Conservation (phyloP, 2,888 invertebrate genomes). For the Eudemis profundana region DNA sequence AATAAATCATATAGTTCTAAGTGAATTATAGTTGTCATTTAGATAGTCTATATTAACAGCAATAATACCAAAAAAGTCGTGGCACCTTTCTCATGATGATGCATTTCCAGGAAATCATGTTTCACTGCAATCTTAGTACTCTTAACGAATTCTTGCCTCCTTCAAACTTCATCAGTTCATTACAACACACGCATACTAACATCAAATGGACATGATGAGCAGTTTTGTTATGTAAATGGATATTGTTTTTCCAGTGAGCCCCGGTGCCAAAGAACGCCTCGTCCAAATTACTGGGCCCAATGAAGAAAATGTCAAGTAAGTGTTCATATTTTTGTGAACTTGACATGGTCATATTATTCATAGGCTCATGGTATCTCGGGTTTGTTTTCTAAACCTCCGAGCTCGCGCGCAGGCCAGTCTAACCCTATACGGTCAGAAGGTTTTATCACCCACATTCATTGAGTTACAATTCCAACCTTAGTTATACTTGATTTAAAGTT, state of each 20-base stretch:
- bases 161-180: slow-evolving; percentile 25
- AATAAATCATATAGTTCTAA: slow-evolving; percentile 1
- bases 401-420: too few species aligned
- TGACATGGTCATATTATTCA: not conserved
- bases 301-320: slow-evolving; percentile 96
- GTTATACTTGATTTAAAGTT: too few species aligned
- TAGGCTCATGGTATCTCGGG: too few species aligned
- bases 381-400: too few species aligned
- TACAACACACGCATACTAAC: slow-evolving; percentile 35
- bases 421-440: too few species aligned
- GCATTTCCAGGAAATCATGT: slow-evolving; percentile 16
- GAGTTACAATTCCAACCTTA: too few species aligned
- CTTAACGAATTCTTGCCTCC: not conserved
- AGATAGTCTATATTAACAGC: slow-evolving; percentile 20
- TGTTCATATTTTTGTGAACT: not conserved
- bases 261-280: slow-evolving; percentile 97
- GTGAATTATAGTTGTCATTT: too few species aligned
- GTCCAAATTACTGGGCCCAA: slow-evolving; percentile 98
- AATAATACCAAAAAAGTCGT: not conserved
- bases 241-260: slow-evolving; percentile 90
- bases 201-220: not conserved
- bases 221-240: slow-evolving; percentile 16
- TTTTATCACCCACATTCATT: too few species aligned
- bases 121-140: slow-evolving; percentile 22
- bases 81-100: slow-evolving; percentile 16